A percentile compares a stretch with the other conserved stretches of the same genome.
Conservation (phyloP, 1,140 invertebrate species). For the Papilio glaucus region DNA sequence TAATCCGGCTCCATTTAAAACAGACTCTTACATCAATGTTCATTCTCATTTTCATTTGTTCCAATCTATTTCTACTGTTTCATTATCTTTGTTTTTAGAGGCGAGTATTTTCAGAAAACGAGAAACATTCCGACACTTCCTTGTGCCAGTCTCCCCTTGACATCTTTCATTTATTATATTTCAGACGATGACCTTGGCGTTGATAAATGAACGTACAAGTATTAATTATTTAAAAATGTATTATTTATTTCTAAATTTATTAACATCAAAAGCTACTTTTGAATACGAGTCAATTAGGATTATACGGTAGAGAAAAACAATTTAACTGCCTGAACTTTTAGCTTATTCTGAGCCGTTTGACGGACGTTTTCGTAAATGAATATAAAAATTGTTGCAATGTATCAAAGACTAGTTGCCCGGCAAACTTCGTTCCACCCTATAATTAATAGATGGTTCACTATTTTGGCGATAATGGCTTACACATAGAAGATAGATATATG, state of each 20-base stretch:
- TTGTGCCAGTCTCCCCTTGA: not conserved
- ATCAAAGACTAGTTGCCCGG: no score
- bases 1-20: no score
- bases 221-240: no score
- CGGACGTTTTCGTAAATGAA: no score
- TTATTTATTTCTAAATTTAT: no score
- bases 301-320: not conserved
- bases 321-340: not conserved
- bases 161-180: conserved; percentile 14
- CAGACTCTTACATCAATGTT: not conserved
- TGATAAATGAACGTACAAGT: not conserved
- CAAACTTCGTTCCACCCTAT: no score
- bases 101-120: not conserved
- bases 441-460: no score
- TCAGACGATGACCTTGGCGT: not conserved
- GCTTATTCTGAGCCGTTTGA: not conserved
- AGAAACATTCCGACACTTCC: not conserved
- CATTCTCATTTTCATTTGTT: not conserved
- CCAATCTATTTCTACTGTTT: not conserved
- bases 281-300: not conserved
- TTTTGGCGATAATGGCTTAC: no score
- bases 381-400: no score
- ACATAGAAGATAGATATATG: no score
- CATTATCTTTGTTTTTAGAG: not conserved
- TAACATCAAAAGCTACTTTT: no score